Percentiles rank a stretch among this genome's conserved stretches.
These are phyloP conservation scores for Pseudococcus viburni DNA, from an alignment of 2,888 invertebrate species.

Conservation along the genomic window DNA sequence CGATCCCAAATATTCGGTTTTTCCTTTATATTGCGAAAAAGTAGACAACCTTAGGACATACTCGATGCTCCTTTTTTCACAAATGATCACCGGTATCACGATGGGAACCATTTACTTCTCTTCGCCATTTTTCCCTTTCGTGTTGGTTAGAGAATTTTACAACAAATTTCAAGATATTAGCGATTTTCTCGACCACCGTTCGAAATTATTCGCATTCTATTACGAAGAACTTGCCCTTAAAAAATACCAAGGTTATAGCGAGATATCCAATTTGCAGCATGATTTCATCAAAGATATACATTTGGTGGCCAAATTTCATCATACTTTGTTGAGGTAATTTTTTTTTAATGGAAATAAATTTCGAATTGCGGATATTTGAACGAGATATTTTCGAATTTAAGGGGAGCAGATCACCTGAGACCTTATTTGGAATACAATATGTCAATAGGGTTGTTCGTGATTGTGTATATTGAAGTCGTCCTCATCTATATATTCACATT, in stretches of 20 bases:
- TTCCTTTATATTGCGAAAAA: constrained; percentile 13
- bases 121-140: background rate
- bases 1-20: background rate
- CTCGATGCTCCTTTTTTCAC: background rate
- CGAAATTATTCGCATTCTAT: background rate
- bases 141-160: background rate
- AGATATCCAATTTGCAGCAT: background rate
- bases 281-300: background rate
- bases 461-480: background rate
- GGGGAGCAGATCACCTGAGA: background rate
- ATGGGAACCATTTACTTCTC: constrained; percentile 5
- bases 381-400: background rate
- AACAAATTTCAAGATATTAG: background rate
- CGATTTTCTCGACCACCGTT: constrained; percentile 9
- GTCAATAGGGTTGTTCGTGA: background rate
- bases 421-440: constrained; percentile 6
- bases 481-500: constrained; percentile 14
- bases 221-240: background rate
- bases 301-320: constrained; percentile 16
- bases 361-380: background rate
- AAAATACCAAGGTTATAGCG: background rate
- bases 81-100: constrained; percentile 1
- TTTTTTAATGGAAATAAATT: background rate
- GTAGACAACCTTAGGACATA: background rate
- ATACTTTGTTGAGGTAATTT: background rate